Conservation (phyloP, 1,140 invertebrate genomes). For the Micrasema longulum region DNA sequence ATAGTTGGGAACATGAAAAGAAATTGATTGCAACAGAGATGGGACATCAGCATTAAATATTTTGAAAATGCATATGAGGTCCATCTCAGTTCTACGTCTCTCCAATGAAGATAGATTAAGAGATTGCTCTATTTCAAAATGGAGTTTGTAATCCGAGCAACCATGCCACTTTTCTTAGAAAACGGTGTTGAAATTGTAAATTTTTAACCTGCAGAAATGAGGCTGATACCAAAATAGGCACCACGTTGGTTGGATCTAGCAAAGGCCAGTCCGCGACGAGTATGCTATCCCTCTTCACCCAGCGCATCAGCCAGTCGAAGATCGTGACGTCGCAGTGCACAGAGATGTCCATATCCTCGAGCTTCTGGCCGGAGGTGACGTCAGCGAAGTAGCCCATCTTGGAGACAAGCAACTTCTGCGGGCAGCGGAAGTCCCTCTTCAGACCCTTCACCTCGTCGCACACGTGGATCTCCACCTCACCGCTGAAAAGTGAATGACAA, state of each 20-base stretch:
- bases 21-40: too few species aligned
- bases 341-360: constrained; percentile 97
- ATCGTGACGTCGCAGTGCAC: constrained; percentile 93
- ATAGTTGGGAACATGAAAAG: too few species aligned
- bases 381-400: constrained; percentile 97
- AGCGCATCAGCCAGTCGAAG: constrained; percentile 98
- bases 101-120: too few species aligned
- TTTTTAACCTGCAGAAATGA: constrained; percentile 80
- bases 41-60: too few species aligned
- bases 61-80: too few species aligned
- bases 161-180: too few species aligned
- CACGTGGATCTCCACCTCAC: constrained; percentile 87
- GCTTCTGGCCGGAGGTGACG: constrained; percentile 83
- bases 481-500: too few species aligned
- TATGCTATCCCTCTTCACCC: constrained; percentile 83
- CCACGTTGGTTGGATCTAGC: constrained; percentile 86
- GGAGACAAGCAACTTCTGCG: constrained; percentile 83
- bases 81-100: too few species aligned
- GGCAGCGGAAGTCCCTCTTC: constrained; percentile 89
- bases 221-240: constrained; percentile 92
- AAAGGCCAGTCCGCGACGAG: constrained; percentile 77
- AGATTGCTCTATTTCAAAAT: too few species aligned
- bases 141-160: too few species aligned
- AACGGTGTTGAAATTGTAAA: too few species aligned
- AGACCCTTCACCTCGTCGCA: constrained; percentile 88